phyloP scores from a whole-genome alignment of 37 sponge, comb jelly and placozoan species.

The Dysidea cf. avara region DNA sequence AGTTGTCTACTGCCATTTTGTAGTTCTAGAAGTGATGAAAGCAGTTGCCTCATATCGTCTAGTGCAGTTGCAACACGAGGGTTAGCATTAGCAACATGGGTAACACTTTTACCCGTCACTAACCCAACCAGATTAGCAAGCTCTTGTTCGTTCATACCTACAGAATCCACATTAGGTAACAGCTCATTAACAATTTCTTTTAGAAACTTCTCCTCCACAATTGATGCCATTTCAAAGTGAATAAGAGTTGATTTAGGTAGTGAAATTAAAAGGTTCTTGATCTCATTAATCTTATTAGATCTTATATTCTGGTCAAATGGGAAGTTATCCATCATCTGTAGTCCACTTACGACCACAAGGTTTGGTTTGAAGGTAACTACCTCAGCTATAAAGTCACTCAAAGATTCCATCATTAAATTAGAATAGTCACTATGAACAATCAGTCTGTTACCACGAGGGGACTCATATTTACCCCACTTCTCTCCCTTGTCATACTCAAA shows the following conservation, averaged over 20 bases:
- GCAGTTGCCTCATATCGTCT: constrained; percentile 55
- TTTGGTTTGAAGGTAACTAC: constrained; percentile 40
- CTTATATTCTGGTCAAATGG: constrained; percentile 37
- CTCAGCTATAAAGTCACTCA: constrained; percentile 31
- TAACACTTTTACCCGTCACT: constrained; percentile 32
- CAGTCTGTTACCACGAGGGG: constrained; percentile 70
- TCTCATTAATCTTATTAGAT: constrained; percentile 26
- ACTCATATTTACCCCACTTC: constrained; percentile 56
- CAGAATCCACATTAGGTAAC: constrained; percentile 73
- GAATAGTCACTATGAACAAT: constrained; percentile 70
- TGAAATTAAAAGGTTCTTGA: constrained; percentile 24
- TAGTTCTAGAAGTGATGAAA: constrained; percentile 7
- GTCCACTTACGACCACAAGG: constrained; percentile 74
- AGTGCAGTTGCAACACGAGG: constrained; percentile 59
- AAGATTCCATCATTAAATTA: constrained; percentile 62
- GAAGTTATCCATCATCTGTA: constrained; percentile 83
- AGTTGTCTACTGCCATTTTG: constrained; percentile 15
- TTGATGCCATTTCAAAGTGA: constrained; percentile 88
- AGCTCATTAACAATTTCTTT: constrained; percentile 52
- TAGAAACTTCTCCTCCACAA: constrained; percentile 50
- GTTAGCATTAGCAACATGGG: constrained; percentile 31
- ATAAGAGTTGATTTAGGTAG: constrained; percentile 45
- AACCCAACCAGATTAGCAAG: constrained; percentile 63
- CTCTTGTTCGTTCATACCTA: constrained; percentile 92
- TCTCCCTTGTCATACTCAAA: constrained; percentile 63